These are phyloP conservation scores for Helicoverpa zea DNA, from an alignment of 1,140 invertebrate genomes.

Conservation along the genomic window DNA sequence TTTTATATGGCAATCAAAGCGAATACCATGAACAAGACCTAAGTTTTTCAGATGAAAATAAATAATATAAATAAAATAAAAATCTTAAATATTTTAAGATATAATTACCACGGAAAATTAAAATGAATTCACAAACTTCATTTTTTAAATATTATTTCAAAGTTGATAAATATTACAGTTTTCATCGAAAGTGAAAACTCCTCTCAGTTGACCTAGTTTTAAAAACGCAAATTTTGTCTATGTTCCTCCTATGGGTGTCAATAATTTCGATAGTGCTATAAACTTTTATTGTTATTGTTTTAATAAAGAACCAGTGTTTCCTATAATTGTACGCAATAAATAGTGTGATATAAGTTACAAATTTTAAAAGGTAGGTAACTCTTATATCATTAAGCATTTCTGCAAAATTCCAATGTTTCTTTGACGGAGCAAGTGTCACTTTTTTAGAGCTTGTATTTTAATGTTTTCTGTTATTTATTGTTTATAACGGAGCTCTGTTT, in stretches of 20 bases:
- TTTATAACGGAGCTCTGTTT: background rate
- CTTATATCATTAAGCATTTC: background rate
- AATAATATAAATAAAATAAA: too few relatives aligned
- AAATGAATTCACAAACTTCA: too few relatives aligned
- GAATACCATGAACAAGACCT: too few relatives aligned
- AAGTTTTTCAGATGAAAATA: too few relatives aligned
- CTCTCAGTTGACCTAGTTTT: constrained; percentile 48
- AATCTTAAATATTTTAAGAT: background rate
- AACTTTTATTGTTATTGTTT: constrained; percentile 61
- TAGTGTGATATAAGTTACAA: constrained; percentile 8
- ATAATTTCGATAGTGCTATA: constrained; percentile 67
- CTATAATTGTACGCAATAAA: background rate
- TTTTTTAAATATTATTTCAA: too few relatives aligned
- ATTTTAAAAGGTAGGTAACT: constrained; percentile 34
- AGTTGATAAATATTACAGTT: background rate
- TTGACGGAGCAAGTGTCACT: constrained; percentile 27
- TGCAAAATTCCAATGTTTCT: constrained; percentile 23
- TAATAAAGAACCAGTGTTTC: background rate
- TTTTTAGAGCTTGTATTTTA: constrained; percentile 7
- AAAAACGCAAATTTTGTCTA: constrained; percentile 55
- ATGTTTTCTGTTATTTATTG: constrained; percentile 38
- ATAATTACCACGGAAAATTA: background rate
- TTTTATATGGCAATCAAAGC: too few relatives aligned
- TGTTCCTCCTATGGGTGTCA: constrained; percentile 62
- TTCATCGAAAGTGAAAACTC: constrained; percentile 44